phyloP scores from a whole-genome alignment of 2,797 vertebrate genomes.

The Anomalospiza imberbis region DNA sequence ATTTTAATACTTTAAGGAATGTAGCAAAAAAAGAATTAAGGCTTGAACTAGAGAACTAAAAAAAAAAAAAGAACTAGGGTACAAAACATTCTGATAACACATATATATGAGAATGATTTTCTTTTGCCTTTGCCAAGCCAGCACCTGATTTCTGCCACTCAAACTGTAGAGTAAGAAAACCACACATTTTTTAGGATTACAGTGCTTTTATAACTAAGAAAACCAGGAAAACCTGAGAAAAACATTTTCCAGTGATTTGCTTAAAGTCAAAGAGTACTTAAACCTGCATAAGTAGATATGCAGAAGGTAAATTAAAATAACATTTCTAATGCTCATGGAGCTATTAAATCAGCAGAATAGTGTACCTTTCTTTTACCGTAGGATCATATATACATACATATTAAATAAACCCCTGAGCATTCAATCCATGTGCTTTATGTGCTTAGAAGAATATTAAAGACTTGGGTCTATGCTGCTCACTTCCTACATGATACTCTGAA shows the following conservation, averaged over 20 bases:
- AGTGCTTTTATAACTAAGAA: not conserved
- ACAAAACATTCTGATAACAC: not conserved
- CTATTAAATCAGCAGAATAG: not conserved
- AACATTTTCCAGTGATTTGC: not conserved
- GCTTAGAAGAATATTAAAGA: not conserved
- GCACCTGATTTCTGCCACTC: not conserved
- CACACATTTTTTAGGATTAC: not conserved
- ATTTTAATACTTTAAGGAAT: not conserved
- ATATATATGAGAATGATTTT: not conserved
- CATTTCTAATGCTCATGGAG: not conserved
- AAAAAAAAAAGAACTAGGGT: not conserved
- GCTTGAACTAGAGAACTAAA: not conserved
- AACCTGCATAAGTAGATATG: not conserved
- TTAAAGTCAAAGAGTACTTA: not conserved
- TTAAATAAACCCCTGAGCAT: not conserved
- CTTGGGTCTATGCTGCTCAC: not conserved
- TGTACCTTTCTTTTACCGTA: not conserved
- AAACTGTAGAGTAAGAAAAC: not conserved
- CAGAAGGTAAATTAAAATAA: not conserved
- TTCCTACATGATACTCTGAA: not conserved
- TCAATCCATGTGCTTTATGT: not conserved
- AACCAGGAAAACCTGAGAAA: not conserved
- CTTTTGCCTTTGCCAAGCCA: not conserved
- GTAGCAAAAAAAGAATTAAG: not conserved
- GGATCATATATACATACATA: not conserved